phyloP scores from a whole-genome alignment of 2,113 vertebrate species.

The Lycaon pictus region DNA sequence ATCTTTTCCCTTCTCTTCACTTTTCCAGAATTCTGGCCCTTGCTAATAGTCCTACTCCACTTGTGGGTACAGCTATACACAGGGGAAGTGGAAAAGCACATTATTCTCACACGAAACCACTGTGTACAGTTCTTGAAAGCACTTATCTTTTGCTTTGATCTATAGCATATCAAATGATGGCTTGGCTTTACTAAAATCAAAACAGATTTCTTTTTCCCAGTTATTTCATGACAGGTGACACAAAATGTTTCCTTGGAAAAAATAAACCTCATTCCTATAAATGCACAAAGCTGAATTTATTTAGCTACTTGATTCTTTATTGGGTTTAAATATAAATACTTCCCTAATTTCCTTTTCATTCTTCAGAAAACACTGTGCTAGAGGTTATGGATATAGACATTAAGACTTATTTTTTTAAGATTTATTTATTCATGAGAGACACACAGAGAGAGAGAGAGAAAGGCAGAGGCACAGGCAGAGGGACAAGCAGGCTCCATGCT shows the following conservation, averaged over 20 bases:
- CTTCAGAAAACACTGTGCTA: not conserved
- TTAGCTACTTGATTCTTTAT: constrained; percentile 40
- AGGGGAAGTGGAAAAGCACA: constrained; percentile 25
- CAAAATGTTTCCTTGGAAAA: constrained; percentile 66
- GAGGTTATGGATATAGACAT: not conserved
- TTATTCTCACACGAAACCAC: constrained; percentile 73
- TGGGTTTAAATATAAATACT: not conserved
- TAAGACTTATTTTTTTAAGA: not conserved
- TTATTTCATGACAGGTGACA: constrained; percentile 81
- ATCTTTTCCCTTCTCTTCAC: not conserved
- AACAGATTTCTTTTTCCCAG: constrained; percentile 83
- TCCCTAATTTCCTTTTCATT: not conserved
- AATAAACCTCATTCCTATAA: constrained; percentile 55
- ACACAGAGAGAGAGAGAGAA: too few species aligned
- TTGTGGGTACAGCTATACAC: constrained; percentile 52
- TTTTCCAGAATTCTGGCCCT: not conserved
- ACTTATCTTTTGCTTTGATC: constrained; percentile 79
- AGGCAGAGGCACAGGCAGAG: too few species aligned
- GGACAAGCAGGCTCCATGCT: too few species aligned
- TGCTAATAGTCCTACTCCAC: constrained; percentile 44
- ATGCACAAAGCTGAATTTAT: constrained; percentile 4
- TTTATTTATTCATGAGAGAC: too few species aligned
- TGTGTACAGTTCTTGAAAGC: constrained; percentile 66
- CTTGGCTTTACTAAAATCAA: constrained; percentile 83
- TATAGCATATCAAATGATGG: constrained; percentile 72